Base-by-base conservation (phyloP, 2,888 invertebrate genomes). In the Meganola albula region DNA sequence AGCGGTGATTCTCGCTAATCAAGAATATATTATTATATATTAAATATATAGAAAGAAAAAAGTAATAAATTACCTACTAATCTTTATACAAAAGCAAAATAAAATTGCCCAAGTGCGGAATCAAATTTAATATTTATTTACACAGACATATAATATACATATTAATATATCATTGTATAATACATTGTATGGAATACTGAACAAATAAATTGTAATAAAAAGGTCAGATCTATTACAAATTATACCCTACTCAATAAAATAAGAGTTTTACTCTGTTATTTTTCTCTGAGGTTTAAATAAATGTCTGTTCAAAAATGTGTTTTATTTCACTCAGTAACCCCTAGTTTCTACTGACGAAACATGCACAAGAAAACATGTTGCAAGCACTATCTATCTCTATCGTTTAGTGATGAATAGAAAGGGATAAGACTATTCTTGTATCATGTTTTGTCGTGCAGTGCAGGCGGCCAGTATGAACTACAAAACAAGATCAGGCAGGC, bases 231-330 rank as follows among this genome's bases (percentile, higher is more conserved):
- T 57, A 58, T 55, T 60, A 66, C 53, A 54, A 55, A 43, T n/a
- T 40, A 45, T 57, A 49, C 48, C n/a, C 36, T 48, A 42, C 53
- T 53, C 56, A n/a, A 47, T 61, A 59, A 60, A 58, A 63, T 58
- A 57, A 62, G 58, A 48, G 50, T 56, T 67, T 68, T 70, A 74
- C 64, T 65, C 63, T 80, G 82, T 84, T 84, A 74, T 73, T 75
- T n/a, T 77, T 77, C 62, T 74, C 67, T 74, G 74, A 80, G 64
- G 72, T 80, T 79, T 79, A 75, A 84, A 83, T 85, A 84, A 84
- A 84, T 84, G 83, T 84, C 74, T 80, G 83, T 84, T 83, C 74
- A 68, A 61, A n/a, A 66, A 60, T 41, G 32, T n/a, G 36, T 12
- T 37, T 38, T 44, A 27, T 66, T 66, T 73, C 63, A 63, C 67